A percentile compares a stretch with the other conserved stretches of the same genome.
phyloP scores from a whole-genome alignment of 2,113 vertebrate species.

The Prunella fulvescens region DNA sequence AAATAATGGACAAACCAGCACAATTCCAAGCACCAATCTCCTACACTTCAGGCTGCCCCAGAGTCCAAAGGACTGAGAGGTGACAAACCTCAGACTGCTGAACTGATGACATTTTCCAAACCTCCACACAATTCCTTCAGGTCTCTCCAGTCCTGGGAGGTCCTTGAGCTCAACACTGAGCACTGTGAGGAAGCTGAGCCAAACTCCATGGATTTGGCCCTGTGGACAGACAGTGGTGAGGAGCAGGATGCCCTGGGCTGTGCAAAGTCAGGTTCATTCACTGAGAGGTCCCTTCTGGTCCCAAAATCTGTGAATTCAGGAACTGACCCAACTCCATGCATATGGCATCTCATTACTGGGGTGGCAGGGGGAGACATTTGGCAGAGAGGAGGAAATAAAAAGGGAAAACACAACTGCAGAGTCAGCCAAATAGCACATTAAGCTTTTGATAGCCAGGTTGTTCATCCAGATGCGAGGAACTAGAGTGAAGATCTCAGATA shows the following conservation, averaged over 20 bases:
- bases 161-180: neutral
- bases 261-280: neutral
- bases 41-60: neutral
- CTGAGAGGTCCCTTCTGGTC: neutral
- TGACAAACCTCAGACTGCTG: neutral
- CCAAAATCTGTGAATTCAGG: neutral
- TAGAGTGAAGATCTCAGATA: neutral
- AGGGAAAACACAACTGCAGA: neutral
- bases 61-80: neutral
- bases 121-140: neutral
- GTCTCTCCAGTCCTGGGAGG: neutral
- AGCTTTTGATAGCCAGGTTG: neutral
- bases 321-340: neutral
- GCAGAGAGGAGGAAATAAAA: neutral
- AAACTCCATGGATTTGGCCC: neutral
- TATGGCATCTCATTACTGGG: neutral
- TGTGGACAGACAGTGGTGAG: neutral
- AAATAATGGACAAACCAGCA: rapidly evolving
- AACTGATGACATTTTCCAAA: neutral
- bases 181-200: neutral
- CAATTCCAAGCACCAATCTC: neutral
- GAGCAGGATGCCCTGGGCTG: neutral
- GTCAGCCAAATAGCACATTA: neutral
- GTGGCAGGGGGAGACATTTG: neutral
- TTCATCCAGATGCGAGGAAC: neutral